Evolutionary conservation across 2,888 invertebrate genomes (phyloP).

Genomic region (Xestia rhomboidea): DNA sequence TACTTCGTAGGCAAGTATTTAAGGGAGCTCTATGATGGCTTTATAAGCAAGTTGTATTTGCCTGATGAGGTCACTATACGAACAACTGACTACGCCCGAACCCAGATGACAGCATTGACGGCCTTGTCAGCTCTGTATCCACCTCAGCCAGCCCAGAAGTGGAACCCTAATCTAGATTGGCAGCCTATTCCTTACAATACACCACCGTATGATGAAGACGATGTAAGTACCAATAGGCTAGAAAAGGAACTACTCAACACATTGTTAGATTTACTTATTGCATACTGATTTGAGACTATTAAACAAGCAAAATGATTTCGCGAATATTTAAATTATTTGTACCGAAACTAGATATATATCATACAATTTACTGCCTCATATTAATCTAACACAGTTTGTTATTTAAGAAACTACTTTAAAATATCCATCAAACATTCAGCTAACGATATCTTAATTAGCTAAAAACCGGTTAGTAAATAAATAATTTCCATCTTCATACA

Average conservation of each 20-base stretch:
- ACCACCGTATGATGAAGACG: constrained; percentile 78
- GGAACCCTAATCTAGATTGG: constrained; percentile 91
- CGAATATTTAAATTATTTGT: neutral
- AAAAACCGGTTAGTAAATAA: constrained; percentile 18
- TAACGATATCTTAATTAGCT: constrained; percentile 8
- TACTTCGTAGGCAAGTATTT: constrained; percentile 88
- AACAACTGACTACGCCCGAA: constrained; percentile 93
- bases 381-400: neutral
- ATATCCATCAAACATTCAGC: neutral
- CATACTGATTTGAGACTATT: neutral
- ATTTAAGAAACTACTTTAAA: constrained; percentile 7
- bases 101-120: constrained; percentile 93
- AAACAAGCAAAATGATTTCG: neutral
- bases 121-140: constrained; percentile 93
- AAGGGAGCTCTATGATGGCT: constrained; percentile 83
- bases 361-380: neutral
- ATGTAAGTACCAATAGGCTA: constrained; percentile 77
- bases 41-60: constrained; percentile 86
- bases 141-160: constrained; percentile 89
- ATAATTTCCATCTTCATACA: neutral
- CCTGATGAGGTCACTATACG: constrained; percentile 87
- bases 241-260: neutral
- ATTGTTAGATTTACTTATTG: neutral
- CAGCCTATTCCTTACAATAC: constrained; percentile 92
- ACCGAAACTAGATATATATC: neutral